These are phyloP conservation scores for Lasioglossum albipes DNA, from an alignment of 1,140 invertebrate genomes.

Conservation along the genomic window DNA sequence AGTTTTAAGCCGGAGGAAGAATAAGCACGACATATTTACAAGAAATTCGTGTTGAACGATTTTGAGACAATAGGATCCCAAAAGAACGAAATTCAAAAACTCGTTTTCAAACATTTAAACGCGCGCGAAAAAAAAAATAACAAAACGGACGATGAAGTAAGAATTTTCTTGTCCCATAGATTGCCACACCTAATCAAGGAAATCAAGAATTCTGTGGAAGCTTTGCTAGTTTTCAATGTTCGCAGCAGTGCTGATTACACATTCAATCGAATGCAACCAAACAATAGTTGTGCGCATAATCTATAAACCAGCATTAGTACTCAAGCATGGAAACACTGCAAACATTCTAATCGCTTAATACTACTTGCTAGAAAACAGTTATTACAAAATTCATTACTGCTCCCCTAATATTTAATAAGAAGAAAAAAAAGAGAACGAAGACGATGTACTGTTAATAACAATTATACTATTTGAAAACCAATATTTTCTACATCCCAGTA, in stretches of 20 bases:
- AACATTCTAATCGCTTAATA: neutral
- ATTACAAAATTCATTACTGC: neutral
- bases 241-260: neutral
- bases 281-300: slow-evolving; percentile 36
- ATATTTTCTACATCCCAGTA: neutral
- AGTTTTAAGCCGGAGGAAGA: neutral
- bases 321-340: neutral
- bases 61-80: too few species aligned
- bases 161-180: neutral
- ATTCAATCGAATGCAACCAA: slow-evolving; percentile 24
- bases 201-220: slow-evolving; percentile 38
- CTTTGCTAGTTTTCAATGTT: slow-evolving; percentile 13
- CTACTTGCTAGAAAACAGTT: slow-evolving; percentile 21
- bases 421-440: neutral
- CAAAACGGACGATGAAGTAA: neutral
- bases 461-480: neutral
- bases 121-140: neutral
- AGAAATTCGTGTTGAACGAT: neutral
- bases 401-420: neutral
- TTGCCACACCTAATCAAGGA: neutral
- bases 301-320: neutral
- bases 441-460: neutral
- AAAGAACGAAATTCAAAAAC: too few species aligned
- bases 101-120: too few species aligned
- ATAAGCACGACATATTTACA: slow-evolving; percentile 18